Percentiles rank a stretch among this genome's conserved stretches.
These are phyloP conservation scores for Poecilia velifera DNA, from an alignment of 2,797 vertebrate genomes.

Conservation along the genomic window DNA sequence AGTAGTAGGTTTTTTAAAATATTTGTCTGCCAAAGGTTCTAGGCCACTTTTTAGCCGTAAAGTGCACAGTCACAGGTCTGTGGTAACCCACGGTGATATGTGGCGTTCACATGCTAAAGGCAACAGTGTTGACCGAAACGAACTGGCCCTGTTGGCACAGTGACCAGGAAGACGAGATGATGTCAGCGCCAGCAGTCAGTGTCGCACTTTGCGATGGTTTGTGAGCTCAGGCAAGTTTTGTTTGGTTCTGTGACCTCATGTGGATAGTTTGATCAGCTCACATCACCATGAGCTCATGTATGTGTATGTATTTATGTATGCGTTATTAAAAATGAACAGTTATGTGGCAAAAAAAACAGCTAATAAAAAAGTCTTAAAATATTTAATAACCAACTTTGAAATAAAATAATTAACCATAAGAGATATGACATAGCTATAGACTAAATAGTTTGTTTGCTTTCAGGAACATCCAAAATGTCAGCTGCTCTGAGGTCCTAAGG, in stretches of 20 bases:
- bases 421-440: not conserved
- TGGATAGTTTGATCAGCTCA: conserved; percentile 26
- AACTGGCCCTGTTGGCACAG: conserved; percentile 41
- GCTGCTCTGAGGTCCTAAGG: not conserved
- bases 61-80: conserved; percentile 49
- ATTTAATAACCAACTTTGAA: not conserved
- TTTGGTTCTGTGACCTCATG: conserved; percentile 56
- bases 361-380: not conserved
- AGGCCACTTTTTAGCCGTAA: conserved; percentile 47
- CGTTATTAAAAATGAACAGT: too few relatives aligned
- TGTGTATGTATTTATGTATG: too few relatives aligned
- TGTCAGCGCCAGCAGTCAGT: conserved; percentile 46
- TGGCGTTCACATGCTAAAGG: conserved; percentile 63
- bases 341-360: not conserved
- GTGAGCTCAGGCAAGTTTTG: conserved; percentile 38
- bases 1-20: conserved; percentile 20
- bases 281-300: not conserved
- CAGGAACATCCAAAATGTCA: not conserved
- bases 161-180: conserved; percentile 63
- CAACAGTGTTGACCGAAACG: conserved; percentile 60
- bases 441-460: not conserved
- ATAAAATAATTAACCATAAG: not conserved
- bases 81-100: conserved; percentile 60
- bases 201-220: conserved; percentile 50
- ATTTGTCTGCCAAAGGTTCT: conserved; percentile 36